These are phyloP conservation scores for Pyxicephalus adspersus DNA, from an alignment of 2,113 vertebrate genomes.

Conservation along the genomic window DNA sequence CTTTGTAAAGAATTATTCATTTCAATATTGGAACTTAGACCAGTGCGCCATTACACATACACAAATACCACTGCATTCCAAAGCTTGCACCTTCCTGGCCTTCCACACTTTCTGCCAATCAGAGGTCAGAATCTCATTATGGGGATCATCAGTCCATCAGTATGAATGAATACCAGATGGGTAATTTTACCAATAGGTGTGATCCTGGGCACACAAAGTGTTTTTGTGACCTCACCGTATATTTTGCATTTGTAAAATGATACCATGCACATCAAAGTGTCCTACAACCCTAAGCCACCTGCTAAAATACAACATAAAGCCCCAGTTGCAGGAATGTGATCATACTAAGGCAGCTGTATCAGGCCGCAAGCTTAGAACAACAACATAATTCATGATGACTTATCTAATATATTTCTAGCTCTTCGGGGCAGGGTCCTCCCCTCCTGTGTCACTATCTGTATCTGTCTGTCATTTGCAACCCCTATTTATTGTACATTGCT, in stretches of 20 bases:
- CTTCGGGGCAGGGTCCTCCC: too few species aligned
- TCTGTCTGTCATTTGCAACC: too few species aligned
- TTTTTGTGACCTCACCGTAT: too few species aligned
- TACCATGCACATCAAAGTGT: too few species aligned
- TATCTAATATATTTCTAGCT: too few species aligned
- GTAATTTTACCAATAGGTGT: neutral
- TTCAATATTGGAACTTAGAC: neutral
- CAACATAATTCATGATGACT: too few species aligned
- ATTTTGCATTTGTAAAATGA: too few species aligned
- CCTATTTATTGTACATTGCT: too few species aligned
- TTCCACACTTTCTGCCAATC: neutral
- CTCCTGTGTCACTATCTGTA: too few species aligned
- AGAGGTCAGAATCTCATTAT: slow-evolving; percentile 6
- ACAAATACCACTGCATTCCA: neutral
- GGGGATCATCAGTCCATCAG: neutral
- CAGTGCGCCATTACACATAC: neutral
- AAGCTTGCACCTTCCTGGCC: neutral
- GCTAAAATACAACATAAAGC: too few species aligned
- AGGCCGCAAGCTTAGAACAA: too few species aligned
- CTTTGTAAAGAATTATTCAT: neutral
- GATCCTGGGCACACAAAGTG: neutral
- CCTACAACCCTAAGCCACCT: too few species aligned
- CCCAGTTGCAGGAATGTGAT: neutral
- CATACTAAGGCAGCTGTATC: neutral
- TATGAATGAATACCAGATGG: slow-evolving; percentile 18